phyloP scores from a whole-genome alignment of 37 sponge, comb jelly and placozoan genomes.

The Cladorhizidae sp. region DNA sequence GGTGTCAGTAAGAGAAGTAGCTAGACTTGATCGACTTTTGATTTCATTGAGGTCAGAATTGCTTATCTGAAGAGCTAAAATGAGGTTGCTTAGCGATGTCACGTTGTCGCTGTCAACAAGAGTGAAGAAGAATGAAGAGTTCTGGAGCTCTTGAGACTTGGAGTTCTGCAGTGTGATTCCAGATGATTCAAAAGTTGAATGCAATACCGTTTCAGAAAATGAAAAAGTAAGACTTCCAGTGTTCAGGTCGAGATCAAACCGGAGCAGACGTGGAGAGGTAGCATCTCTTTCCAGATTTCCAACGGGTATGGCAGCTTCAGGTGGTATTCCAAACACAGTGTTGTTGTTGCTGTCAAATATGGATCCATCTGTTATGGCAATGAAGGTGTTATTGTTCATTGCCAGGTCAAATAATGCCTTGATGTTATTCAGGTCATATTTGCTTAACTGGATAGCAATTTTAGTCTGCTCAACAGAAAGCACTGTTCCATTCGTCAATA shows the following conservation, averaged over 20 bases:
- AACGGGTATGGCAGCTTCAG: constrained; percentile 39
- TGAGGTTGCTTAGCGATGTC: constrained; percentile 39
- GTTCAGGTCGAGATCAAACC: constrained; percentile 77
- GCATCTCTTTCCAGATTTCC: constrained; percentile 39
- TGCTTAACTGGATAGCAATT: constrained; percentile 46
- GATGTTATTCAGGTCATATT: constrained; percentile 73
- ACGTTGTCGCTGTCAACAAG: constrained; percentile 45
- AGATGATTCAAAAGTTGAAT: constrained; percentile 32
- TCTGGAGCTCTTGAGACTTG: constrained; percentile 13
- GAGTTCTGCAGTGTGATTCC: constrained; percentile 60
- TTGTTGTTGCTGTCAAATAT: constrained; percentile 74
- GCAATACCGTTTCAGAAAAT: constrained; percentile 79
- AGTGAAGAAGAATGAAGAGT: constrained; percentile 35
- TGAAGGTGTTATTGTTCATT: constrained; percentile 56
- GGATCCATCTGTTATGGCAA: constrained; percentile 43
- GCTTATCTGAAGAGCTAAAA: constrained; percentile 40
- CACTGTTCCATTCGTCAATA: constrained; percentile 55
- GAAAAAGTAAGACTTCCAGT: constrained; percentile 66
- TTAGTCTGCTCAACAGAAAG: constrained; percentile 40
- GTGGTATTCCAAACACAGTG: constrained; percentile 31
- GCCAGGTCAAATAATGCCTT: constrained; percentile 68
- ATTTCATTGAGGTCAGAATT: constrained; percentile 72
- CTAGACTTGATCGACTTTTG: constrained; percentile 58
- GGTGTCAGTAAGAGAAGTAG: constrained; percentile 36
- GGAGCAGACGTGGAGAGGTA: constrained; percentile 52